Evolutionary conservation across 2,113 vertebrate genomes (phyloP).

Genomic region (Pterophyllum scalare): DNA sequence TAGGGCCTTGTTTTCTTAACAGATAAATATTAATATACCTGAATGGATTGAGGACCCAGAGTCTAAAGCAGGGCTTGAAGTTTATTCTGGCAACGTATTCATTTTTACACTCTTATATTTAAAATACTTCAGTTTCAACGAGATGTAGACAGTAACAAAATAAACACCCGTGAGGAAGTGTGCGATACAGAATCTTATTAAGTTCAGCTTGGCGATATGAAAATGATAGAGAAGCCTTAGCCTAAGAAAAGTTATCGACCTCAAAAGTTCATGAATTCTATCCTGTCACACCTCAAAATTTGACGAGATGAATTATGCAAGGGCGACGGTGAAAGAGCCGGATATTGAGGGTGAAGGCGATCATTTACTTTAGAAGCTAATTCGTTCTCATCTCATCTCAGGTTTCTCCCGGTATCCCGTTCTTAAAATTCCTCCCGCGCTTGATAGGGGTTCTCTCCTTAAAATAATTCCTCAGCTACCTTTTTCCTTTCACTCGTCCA

Average conservation of each 20-base stretch:
- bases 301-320: constrained; percentile 77
- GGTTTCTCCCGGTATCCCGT: constrained; percentile 53
- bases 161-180: neutral
- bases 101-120: neutral
- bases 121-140: neutral
- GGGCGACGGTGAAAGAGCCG: constrained; percentile 59
- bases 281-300: constrained; percentile 57
- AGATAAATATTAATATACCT: constrained; percentile 54
- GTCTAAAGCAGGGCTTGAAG: neutral
- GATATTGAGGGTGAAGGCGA: constrained; percentile 75
- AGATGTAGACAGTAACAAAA: neutral
- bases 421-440: constrained; percentile 43
- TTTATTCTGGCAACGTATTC: constrained; percentile 7
- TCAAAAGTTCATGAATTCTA: constrained; percentile 67
- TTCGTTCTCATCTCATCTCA: constrained; percentile 64
- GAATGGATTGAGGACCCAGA: constrained; percentile 4
- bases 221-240: constrained; percentile 38
- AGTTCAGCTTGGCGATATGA: constrained; percentile 3
- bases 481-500: constrained; percentile 45
- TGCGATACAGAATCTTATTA: neutral
- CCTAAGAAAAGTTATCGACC: constrained; percentile 32
- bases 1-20: constrained; percentile 54
- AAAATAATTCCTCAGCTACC: constrained; percentile 69
- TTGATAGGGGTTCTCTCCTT: constrained; percentile 61
- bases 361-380: constrained; percentile 72